phyloP scores from a whole-genome alignment of 2,797 vertebrate species.

The Diplodus sargus region DNA sequence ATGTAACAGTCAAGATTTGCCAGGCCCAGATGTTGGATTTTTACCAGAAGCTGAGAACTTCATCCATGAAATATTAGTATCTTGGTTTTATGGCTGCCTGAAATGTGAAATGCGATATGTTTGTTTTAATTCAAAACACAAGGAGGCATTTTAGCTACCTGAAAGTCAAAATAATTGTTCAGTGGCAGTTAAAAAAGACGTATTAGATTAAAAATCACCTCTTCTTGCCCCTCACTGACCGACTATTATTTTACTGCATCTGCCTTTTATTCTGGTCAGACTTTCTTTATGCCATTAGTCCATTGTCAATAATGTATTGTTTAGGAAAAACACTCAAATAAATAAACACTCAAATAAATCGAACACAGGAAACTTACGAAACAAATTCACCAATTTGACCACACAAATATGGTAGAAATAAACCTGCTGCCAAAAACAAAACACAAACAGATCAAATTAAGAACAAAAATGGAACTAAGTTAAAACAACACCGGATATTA shows the following conservation, averaged over 20 bases:
- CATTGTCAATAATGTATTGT: not conserved
- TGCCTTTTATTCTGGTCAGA: not conserved
- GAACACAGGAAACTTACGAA: not conserved
- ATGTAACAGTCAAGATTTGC: not conserved
- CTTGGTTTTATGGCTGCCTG: not conserved
- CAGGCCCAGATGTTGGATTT: conserved; percentile 41
- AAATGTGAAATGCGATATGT: conserved; percentile 10
- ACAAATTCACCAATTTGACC: not conserved
- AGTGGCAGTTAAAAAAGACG: not conserved
- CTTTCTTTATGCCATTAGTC: not conserved
- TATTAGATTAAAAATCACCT: not conserved
- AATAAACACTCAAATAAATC: not conserved
- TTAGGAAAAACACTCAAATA: not conserved
- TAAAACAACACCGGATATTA: not conserved
- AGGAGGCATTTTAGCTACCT: not conserved
- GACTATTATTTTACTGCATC: not conserved
- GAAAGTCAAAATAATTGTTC: not conserved
- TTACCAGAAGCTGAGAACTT: conserved; percentile 11
- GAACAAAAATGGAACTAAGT: not conserved
- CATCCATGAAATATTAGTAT: conserved; percentile 14
- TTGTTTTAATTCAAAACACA: conserved; percentile 15
- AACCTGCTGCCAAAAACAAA: not conserved
- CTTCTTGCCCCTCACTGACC: no score
- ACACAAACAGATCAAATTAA: not conserved
- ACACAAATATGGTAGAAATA: not conserved